These are phyloP conservation scores for Drosophila eohydei DNA, from an alignment of 2,888 invertebrate species.

Conservation along the genomic window DNA sequence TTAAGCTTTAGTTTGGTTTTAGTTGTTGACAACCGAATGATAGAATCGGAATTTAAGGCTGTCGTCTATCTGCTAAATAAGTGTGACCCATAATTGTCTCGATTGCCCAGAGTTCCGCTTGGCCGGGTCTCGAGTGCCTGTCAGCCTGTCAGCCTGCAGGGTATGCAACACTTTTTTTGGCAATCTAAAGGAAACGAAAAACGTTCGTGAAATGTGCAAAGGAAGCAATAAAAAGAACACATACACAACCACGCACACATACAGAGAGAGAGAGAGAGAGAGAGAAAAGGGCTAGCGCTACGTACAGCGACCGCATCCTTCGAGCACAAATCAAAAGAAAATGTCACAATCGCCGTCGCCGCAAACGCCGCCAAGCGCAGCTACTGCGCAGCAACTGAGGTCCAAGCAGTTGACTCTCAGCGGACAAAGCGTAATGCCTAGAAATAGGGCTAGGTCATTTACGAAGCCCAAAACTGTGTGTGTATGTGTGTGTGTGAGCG, in stretches of 20 bases:
- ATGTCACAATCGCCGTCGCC: constrained; percentile 32
- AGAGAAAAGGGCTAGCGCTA: not conserved
- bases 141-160: constrained; percentile 43
- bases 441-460: constrained; percentile 81
- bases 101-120: constrained; percentile 26
- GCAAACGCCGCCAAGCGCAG: constrained; percentile 17
- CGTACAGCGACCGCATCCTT: constrained; percentile 31
- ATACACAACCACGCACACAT: not conserved
- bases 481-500: not conserved
- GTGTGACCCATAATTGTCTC: constrained; percentile 47
- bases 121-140: constrained; percentile 32
- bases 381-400: constrained; percentile 35
- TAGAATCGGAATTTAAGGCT: constrained; percentile 7
- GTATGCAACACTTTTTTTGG: constrained; percentile 43
- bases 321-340: constrained; percentile 46
- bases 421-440: constrained; percentile 46
- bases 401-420: constrained; percentile 43
- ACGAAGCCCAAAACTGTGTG: constrained; percentile 28
- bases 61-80: constrained; percentile 16
- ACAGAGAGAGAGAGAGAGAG: not conserved
- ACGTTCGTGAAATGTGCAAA: constrained; percentile 27
- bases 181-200: constrained; percentile 28
- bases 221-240: constrained; percentile 35
- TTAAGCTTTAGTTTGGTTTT: not conserved
- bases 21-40: not conserved